Evolutionary conservation across 2,113 vertebrate species (phyloP).

Genomic region (Myrmophylax atrothorax): DNA sequence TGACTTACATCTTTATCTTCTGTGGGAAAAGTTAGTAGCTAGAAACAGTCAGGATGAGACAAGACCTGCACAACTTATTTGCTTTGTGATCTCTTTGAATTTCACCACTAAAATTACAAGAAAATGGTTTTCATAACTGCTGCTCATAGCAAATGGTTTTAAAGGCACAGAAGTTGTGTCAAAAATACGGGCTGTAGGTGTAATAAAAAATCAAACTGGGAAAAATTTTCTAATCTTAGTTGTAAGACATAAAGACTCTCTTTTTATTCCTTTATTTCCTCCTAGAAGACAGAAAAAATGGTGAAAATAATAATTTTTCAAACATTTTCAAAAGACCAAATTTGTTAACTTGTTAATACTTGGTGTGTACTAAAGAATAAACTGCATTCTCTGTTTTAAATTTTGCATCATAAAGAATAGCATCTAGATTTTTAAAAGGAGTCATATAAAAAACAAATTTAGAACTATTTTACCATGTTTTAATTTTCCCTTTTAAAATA

Average conservation of each 20-base stretch:
- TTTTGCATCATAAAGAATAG: not conserved
- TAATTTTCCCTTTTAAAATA: not conserved
- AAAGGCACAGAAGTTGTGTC: not conserved
- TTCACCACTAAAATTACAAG: not conserved
- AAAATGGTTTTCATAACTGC: not conserved
- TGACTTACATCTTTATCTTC: not conserved
- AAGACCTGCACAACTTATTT: not conserved
- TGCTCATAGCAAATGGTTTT: not conserved
- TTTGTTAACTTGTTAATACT: conserved; percentile 31
- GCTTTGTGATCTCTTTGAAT: not conserved
- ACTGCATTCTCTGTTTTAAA: not conserved
- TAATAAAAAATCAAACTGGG: not conserved
- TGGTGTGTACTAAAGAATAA: not conserved
- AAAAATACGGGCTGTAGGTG: not conserved
- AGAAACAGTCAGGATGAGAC: not conserved
- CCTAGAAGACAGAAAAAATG: not conserved
- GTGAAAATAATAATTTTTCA: conserved; percentile 4
- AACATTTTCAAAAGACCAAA: not conserved
- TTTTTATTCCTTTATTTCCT: not conserved
- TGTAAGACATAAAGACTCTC: not conserved
- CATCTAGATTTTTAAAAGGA: not conserved
- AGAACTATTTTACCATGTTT: not conserved
- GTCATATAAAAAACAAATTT: not conserved
- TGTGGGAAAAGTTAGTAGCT: not conserved
- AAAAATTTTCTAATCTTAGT: not conserved